Conservation (phyloP, 2,888 invertebrate species). For the Eilema depressum region DNA sequence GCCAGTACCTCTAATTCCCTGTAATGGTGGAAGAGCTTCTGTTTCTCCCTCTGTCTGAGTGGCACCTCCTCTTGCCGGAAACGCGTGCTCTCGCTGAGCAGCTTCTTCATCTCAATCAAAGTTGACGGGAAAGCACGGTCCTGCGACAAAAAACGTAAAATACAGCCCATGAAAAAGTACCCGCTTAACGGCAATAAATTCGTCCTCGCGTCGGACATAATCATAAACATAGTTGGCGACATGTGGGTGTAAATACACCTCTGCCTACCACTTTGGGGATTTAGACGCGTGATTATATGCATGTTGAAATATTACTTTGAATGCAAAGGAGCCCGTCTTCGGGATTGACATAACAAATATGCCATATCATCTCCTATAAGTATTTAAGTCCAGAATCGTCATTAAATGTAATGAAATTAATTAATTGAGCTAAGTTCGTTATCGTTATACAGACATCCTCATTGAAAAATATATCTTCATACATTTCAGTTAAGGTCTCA, state of each 20-base stretch:
- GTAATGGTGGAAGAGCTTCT: constrained; percentile 94
- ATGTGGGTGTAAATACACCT: not conserved
- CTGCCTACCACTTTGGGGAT: too few species aligned
- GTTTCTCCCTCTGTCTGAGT: constrained; percentile 95
- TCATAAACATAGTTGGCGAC: too few species aligned
- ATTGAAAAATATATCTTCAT: not conserved
- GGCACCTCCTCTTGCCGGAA: constrained; percentile 98
- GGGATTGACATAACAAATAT: too few species aligned
- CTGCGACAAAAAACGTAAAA: constrained; percentile 67
- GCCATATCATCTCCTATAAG: too few species aligned
- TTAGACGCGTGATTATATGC: too few species aligned
- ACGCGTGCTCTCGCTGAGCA: constrained; percentile 95
- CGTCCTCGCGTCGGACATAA: too few species aligned
- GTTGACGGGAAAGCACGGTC: constrained; percentile 97
- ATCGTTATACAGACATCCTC: not conserved
- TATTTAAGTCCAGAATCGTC: not conserved
- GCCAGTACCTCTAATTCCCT: constrained; percentile 91
- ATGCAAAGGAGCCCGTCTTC: not conserved
- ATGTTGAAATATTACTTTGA: too few species aligned
- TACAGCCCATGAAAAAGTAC: too few species aligned
- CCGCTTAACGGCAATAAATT: too few species aligned
- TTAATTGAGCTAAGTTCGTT: not conserved
- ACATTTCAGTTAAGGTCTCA: not conserved
- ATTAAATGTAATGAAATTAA: not conserved
- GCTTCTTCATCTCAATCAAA: constrained; percentile 97